These are phyloP conservation scores for Fratercula arctica DNA, from an alignment of 2,797 vertebrate species.

Conservation along the genomic window DNA sequence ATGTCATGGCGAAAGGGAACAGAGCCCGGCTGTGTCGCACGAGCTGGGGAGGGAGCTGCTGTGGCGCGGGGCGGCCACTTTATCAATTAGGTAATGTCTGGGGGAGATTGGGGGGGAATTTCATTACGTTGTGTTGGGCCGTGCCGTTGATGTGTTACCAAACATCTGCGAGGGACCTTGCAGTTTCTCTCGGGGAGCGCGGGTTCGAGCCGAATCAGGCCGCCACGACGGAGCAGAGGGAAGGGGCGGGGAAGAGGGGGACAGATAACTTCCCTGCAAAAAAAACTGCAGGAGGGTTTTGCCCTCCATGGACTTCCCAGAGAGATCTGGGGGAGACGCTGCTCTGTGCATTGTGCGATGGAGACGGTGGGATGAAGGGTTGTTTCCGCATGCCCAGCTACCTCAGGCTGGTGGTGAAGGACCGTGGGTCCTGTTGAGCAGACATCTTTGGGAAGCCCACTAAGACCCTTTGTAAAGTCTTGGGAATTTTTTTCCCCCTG, in stretches of 20 bases:
- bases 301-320: background rate
- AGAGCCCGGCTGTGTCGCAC: constrained; percentile 68
- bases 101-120: constrained; percentile 67
- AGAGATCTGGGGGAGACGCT: background rate
- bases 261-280: background rate
- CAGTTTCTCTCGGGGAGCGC: background rate
- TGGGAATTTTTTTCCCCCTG: rapidly evolving
- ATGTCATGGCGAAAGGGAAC: constrained; percentile 76
- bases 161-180: constrained; percentile 41
- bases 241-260: background rate
- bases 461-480: background rate
- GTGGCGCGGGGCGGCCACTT: constrained; percentile 39
- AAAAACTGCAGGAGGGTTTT: background rate
- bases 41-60: constrained; percentile 55
- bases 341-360: rapidly evolving
- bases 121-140: constrained; percentile 36
- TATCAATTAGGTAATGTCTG: constrained; percentile 85
- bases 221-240: background rate
- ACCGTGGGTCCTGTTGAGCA: background rate
- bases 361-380: background rate
- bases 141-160: constrained; percentile 53
- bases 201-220: background rate
- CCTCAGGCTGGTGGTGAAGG: background rate
- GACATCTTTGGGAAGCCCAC: background rate
- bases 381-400: background rate